Evolutionary conservation across 1,140 invertebrate species (phyloP).

Genomic region (Nomia melanderi): DNA sequence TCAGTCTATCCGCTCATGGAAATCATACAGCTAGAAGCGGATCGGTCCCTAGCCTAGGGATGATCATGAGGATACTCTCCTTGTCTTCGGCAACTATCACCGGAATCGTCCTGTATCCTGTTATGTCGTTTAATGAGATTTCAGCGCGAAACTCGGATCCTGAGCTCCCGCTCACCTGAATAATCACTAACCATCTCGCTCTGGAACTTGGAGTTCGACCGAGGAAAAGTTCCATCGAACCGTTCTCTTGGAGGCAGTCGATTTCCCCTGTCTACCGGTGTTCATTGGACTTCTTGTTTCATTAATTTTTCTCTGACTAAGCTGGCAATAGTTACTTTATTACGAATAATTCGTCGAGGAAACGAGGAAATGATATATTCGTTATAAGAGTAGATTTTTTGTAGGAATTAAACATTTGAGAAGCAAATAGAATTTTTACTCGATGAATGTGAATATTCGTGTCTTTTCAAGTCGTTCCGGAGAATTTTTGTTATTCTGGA

Average conservation of each 20-base stretch:
- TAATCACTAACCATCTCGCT: constrained; percentile 5
- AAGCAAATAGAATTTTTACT: too few relatives aligned
- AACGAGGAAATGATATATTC: too few relatives aligned
- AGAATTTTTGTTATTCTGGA: too few relatives aligned
- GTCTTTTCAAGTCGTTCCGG: too few relatives aligned
- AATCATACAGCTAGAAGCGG: constrained; percentile 26
- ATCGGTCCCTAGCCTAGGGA: constrained; percentile 29
- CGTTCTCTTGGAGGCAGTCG: too few relatives aligned
- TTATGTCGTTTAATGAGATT: constrained; percentile 43
- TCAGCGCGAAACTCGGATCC: constrained; percentile 7
- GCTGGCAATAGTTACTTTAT: too few relatives aligned
- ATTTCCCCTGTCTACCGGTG: neutral
- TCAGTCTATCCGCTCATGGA: constrained; percentile 30
- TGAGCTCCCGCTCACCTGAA: neutral
- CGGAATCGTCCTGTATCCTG: constrained; percentile 35
- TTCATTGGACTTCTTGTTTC: too few relatives aligned
- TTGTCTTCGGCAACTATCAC: constrained; percentile 16
- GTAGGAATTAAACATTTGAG: too few relatives aligned
- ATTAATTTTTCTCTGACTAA: too few relatives aligned
- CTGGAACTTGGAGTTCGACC: neutral
- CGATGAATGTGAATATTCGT: too few relatives aligned
- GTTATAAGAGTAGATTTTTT: too few relatives aligned
- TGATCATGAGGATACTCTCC: constrained; percentile 12
- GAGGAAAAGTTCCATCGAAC: neutral
- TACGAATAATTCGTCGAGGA: too few relatives aligned